phyloP scores from a whole-genome alignment of 2,888 invertebrate species.

The Harpalus rufipes region DNA sequence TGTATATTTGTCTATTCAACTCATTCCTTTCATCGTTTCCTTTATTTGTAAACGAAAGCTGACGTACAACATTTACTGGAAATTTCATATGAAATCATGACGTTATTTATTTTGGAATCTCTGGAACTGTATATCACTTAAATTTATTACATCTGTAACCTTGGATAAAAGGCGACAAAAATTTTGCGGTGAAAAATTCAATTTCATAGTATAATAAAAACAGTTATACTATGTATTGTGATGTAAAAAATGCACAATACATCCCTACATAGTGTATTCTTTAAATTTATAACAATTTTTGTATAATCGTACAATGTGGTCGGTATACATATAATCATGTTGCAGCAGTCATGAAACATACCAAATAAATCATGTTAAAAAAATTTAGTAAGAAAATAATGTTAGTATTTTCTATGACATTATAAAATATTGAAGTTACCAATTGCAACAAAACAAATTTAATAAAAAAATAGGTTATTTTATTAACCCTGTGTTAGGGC shows the following conservation, averaged over 20 bases:
- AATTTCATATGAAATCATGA: constrained; percentile 21
- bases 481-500: too few species aligned
- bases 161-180: background rate
- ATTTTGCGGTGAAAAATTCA: background rate
- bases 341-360: too few species aligned
- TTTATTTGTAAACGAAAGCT: constrained; percentile 33
- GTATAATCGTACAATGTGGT: too few species aligned
- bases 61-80: constrained; percentile 16
- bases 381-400: too few species aligned
- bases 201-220: background rate
- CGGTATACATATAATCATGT: too few species aligned
- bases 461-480: too few species aligned
- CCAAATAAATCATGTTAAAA: too few species aligned
- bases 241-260: background rate
- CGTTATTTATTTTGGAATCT: constrained; percentile 32
- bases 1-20: constrained; percentile 3
- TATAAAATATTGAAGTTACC: too few species aligned
- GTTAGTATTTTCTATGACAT: too few species aligned
- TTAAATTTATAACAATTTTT: background rate
- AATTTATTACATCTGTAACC: background rate
- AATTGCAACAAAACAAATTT: too few species aligned
- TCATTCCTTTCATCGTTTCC: constrained; percentile 2
- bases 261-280: background rate
- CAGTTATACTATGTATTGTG: background rate
- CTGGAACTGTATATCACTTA: background rate